Conservation (phyloP, 2,888 invertebrate species). For the Polyploca ridens region DNA sequence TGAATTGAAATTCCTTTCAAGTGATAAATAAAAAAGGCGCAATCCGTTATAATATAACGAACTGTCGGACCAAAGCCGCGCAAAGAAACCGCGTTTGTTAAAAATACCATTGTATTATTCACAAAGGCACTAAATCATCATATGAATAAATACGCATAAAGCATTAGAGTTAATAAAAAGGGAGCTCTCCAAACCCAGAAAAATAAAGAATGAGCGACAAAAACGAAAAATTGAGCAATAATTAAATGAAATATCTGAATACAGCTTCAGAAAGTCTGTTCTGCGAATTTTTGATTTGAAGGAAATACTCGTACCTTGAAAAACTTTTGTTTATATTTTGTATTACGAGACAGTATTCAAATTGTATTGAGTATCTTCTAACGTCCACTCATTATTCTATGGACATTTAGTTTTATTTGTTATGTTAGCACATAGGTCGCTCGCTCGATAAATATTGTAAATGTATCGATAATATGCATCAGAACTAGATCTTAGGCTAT, state of each 20-base stretch:
- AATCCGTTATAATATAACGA: constrained; percentile 3
- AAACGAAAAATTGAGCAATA: constrained; percentile 3
- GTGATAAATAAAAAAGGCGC: not conserved
- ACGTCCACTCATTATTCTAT: too few relatives aligned
- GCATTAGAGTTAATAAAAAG: constrained; percentile 2
- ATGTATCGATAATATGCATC: too few relatives aligned
- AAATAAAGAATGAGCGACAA: constrained; percentile 1
- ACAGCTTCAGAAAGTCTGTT: not conserved
- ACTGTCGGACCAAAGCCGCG: not conserved
- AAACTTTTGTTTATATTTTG: too few relatives aligned
- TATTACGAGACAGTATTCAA: too few relatives aligned
- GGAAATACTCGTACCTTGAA: not conserved
- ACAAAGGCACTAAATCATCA: constrained; percentile 8
- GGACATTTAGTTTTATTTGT: too few relatives aligned
- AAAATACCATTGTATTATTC: constrained; percentile 8
- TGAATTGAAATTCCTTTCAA: not conserved
- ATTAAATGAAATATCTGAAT: constrained; percentile 2
- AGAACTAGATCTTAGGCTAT: too few relatives aligned
- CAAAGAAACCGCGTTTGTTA: constrained; percentile 7
- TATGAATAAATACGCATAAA: constrained; percentile 7
- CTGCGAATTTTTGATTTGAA: not conserved
- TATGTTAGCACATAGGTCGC: too few relatives aligned
- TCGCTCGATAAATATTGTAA: too few relatives aligned
- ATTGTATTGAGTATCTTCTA: too few relatives aligned
- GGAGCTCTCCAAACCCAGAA: not conserved